Conservation (phyloP, 2,888 invertebrate species). For the Latrodectus elegans region DNA sequence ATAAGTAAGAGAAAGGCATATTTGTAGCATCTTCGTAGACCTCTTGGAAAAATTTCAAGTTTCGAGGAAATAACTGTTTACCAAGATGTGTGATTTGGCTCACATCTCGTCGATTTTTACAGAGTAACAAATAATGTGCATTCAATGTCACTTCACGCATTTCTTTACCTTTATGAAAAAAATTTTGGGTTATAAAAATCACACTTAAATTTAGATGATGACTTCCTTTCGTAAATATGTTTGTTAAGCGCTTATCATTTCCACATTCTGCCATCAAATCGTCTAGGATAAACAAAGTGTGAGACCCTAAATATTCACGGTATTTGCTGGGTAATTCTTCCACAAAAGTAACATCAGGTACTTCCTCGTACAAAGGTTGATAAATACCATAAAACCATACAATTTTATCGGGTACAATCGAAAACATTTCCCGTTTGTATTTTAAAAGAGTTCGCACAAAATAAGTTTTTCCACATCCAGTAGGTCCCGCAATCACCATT, state of each 20-base stretch:
- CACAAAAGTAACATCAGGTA: slow-evolving; percentile 15
- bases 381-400: slow-evolving; percentile 24
- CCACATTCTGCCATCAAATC: slow-evolving; percentile 32
- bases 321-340: slow-evolving; percentile 9
- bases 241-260: slow-evolving; percentile 6
- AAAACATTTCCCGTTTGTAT: slow-evolving; percentile 2
- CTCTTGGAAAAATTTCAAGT: neutral
- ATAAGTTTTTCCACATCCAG: slow-evolving; percentile 12
- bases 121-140: neutral
- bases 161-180: slow-evolving; percentile 30
- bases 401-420: neutral
- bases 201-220: slow-evolving; percentile 33
- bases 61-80: slow-evolving; percentile 4
- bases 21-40: neutral
- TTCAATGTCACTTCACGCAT: slow-evolving; percentile 2
- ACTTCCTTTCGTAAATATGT: slow-evolving; percentile 11
- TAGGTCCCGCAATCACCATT: slow-evolving; percentile 10
- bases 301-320: neutral
- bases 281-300: slow-evolving; percentile 25
- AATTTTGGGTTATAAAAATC: slow-evolving; percentile 27
- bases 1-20: no score
- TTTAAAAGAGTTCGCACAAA: neutral
- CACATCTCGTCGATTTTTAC: slow-evolving; percentile 11
- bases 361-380: slow-evolving; percentile 14
- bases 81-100: neutral